Percentiles rank a stretch among this genome's conserved stretches.
Evolutionary conservation across 2,113 vertebrate species (phyloP).

Genomic region (Plecturocebus donacophilus): DNA sequence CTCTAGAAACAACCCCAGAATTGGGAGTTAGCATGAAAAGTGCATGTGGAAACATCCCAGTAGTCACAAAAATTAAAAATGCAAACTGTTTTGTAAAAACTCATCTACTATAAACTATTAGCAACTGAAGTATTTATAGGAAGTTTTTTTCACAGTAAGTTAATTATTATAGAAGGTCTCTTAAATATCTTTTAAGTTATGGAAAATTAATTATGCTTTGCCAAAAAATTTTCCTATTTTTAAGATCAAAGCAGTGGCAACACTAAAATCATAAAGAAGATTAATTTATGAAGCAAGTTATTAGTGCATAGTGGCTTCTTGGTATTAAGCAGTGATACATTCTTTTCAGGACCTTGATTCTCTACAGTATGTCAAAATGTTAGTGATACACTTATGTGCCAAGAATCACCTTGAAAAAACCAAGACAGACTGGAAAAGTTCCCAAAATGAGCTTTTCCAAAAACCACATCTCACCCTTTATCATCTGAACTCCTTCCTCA

Average conservation of each 20-base stretch:
- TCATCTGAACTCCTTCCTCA: not conserved
- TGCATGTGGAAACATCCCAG: not conserved
- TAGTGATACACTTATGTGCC: not conserved
- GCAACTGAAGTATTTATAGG: not conserved
- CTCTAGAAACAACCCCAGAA: not conserved
- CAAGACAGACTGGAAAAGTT: not conserved
- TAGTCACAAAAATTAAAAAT: not conserved
- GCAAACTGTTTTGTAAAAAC: not conserved
- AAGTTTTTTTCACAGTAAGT: not conserved
- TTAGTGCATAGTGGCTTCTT: not conserved
- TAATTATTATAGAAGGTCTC: not conserved
- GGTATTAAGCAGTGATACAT: not conserved
- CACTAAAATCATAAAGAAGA: not conserved
- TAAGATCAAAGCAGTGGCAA: not conserved
- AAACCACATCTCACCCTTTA: not conserved
- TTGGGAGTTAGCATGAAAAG: not conserved
- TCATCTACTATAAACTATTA: not conserved
- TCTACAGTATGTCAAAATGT: not conserved
- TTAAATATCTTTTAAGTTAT: not conserved
- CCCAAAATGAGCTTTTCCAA: slow-evolving; percentile 22
- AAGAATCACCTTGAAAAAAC: not conserved
- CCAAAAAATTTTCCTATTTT: not conserved
- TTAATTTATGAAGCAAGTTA: not conserved
- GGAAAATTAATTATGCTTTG: not conserved
- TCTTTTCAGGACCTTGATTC: not conserved